Evolutionary conservation across 2,113 vertebrate genomes (phyloP).

Genomic region (Indri indri): DNA sequence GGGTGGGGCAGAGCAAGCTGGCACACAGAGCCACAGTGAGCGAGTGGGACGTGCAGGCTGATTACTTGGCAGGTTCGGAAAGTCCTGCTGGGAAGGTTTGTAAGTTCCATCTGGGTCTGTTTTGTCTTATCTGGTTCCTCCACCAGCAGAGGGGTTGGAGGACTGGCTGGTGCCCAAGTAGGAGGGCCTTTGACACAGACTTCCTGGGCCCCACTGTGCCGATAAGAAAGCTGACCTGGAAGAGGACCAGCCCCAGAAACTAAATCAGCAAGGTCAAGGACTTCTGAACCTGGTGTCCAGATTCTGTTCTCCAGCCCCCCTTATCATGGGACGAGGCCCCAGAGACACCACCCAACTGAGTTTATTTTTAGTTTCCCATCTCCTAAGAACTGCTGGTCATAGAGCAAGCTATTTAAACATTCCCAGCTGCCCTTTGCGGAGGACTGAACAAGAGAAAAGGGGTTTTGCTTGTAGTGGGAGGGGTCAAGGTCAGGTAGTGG

Average conservation of each 20-base stretch:
- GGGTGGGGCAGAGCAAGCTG: background rate
- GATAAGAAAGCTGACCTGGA: background rate
- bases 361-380: background rate
- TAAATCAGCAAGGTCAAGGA: background rate
- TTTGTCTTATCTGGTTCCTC: constrained; percentile 6
- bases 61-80: background rate
- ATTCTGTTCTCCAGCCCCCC: background rate
- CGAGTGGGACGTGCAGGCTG: background rate
- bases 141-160: background rate
- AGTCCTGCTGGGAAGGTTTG: background rate
- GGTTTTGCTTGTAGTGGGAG: background rate
- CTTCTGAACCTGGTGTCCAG: background rate
- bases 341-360: background rate
- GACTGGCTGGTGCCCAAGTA: background rate
- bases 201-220: background rate
- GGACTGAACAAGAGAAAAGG: background rate
- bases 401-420: background rate
- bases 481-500: background rate
- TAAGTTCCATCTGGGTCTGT: background rate
- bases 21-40: background rate
- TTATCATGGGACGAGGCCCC: background rate
- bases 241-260: background rate
- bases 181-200: background rate
- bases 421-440: background rate
- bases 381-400: background rate